Percentiles rank a stretch among this genome's conserved stretches.
Evolutionary conservation across 2,113 vertebrate species (phyloP).

Genomic region (Megaleporinus macrocephalus): DNA sequence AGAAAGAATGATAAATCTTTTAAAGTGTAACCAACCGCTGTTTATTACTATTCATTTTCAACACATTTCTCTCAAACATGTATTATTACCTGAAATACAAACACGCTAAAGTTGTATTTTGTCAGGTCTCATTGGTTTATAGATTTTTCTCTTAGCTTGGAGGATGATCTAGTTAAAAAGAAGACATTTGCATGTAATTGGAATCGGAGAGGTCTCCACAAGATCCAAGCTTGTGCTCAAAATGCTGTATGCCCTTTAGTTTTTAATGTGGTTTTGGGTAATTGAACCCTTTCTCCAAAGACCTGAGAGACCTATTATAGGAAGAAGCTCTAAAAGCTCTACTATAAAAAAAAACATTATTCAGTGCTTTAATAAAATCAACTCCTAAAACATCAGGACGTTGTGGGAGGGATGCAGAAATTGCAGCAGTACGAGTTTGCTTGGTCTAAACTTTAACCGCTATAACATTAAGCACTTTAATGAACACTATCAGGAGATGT

Average conservation of each 20-base stretch:
- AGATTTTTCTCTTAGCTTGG: background rate
- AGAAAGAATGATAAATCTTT: background rate
- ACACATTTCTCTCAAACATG: background rate
- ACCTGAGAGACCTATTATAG: background rate
- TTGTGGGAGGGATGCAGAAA: background rate
- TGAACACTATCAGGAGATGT: background rate
- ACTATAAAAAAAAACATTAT: constrained; percentile 8
- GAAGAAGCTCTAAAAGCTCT: constrained; percentile 14
- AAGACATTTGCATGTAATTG: background rate
- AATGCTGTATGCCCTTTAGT: background rate
- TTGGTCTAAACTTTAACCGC: background rate
- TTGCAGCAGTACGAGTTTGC: constrained; percentile 4
- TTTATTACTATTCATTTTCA: background rate
- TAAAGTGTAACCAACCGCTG: background rate
- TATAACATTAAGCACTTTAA: background rate
- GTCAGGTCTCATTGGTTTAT: background rate
- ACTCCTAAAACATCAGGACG: constrained; percentile 11
- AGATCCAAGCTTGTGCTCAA: background rate
- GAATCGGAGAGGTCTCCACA: background rate
- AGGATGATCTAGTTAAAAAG: background rate
- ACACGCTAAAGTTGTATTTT: too few species aligned
- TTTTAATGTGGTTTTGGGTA: constrained; percentile 11
- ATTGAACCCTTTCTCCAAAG: background rate
- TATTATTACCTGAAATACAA: background rate
- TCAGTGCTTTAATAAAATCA: constrained; percentile 37